phyloP scores from a whole-genome alignment of 2,888 invertebrate species.

The Liopterus haemorrhoidalis region DNA sequence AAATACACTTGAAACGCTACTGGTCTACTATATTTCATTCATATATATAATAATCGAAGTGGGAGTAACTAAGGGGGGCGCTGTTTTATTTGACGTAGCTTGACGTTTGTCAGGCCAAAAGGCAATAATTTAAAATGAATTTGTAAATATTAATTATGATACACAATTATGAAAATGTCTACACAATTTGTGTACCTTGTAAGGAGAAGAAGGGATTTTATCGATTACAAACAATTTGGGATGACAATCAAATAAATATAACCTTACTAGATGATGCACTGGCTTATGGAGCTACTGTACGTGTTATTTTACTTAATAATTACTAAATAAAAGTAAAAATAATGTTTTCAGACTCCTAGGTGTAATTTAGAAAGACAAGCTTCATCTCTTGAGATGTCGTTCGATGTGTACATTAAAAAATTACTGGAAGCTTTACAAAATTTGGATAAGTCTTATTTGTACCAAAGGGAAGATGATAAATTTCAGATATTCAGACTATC shows the following conservation, averaged over 20 bases:
- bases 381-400: conserved; percentile 24
- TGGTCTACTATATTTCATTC: no score
- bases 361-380: conserved; percentile 26
- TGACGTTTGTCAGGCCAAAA: no score
- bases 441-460: neutral
- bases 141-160: conserved; percentile 1
- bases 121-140: no score
- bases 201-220: conserved; percentile 9
- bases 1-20: no score
- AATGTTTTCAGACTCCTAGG: conserved; percentile 26
- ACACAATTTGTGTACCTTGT: neutral
- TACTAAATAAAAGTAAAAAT: conserved; percentile 1
- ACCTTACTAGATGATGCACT: conserved; percentile 20
- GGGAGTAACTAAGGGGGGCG: no score
- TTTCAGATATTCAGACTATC: conserved; percentile 9
- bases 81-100: no score
- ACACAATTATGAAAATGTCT: neutral
- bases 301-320: conserved; percentile 1
- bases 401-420: conserved; percentile 27
- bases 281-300: conserved; percentile 27
- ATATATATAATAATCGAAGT: no score
- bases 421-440: conserved; percentile 13
- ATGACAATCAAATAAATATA: conserved; percentile 22
- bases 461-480: neutral
- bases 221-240: conserved; percentile 26